Conservation (phyloP, 2,888 invertebrate species). For the Drosophila parthenogenetica region DNA sequence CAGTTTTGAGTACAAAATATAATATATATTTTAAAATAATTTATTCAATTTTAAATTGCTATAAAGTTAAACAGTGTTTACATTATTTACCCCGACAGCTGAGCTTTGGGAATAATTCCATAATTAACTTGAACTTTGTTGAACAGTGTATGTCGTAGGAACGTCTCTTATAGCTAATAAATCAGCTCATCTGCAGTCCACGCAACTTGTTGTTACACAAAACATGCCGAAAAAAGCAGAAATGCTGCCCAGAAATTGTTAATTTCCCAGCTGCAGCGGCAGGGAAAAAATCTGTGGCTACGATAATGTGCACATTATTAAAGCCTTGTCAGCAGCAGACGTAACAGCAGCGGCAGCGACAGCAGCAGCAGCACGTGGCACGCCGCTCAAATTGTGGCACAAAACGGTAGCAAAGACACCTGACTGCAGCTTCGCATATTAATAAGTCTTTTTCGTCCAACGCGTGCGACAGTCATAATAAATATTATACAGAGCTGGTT, state of each 20-base stretch:
- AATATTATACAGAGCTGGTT: constrained; percentile 49
- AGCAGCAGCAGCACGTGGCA: constrained; percentile 28
- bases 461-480: constrained; percentile 64
- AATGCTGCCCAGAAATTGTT: constrained; percentile 41
- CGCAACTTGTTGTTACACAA: constrained; percentile 35
- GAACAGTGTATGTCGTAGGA: neutral
- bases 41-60: too few relatives aligned
- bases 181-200: constrained; percentile 21
- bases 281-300: constrained; percentile 45
- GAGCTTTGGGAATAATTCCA: neutral
- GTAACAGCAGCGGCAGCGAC: constrained; percentile 5
- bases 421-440: constrained; percentile 73
- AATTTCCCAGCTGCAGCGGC: constrained; percentile 45
- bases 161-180: constrained; percentile 47
- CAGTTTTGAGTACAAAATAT: too few relatives aligned
- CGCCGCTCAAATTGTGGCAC: constrained; percentile 76
- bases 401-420: constrained; percentile 75
- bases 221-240: constrained; percentile 14
- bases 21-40: too few relatives aligned
- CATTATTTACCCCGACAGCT: neutral
- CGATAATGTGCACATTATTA: constrained; percentile 57
- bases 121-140: neutral
- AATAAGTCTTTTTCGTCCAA: constrained; percentile 55
- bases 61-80: too few relatives aligned
- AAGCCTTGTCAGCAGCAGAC: constrained; percentile 45